A percentile compares a stretch with the other conserved stretches of the same genome.
These are phyloP conservation scores for Drosophila ochracea DNA, from an alignment of 2,888 invertebrate species.

Conservation along the genomic window DNA sequence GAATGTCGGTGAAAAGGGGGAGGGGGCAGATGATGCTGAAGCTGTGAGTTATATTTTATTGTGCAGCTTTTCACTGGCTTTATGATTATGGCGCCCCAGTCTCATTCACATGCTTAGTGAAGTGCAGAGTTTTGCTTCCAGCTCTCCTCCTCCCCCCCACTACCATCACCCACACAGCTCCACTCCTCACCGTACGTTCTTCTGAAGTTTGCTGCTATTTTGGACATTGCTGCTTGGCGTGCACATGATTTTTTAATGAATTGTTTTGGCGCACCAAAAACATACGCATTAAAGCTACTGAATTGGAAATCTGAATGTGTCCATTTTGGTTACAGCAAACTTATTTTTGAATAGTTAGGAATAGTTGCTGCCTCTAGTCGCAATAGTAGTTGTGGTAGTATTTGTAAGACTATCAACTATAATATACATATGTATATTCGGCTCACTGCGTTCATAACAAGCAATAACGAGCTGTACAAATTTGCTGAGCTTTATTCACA, in stretches of 20 bases:
- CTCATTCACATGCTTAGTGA: slow-evolving; percentile 37
- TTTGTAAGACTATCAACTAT: not conserved
- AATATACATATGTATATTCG: not conserved
- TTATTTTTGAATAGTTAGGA: not conserved
- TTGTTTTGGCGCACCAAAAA: slow-evolving; percentile 45
- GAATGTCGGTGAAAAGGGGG: no score
- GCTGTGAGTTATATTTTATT: slow-evolving; percentile 55
- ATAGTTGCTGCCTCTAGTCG: not conserved
- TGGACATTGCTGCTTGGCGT: slow-evolving; percentile 25
- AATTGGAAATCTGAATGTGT: slow-evolving; percentile 42
- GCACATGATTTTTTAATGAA: slow-evolving; percentile 64
- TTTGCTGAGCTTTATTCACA: not conserved
- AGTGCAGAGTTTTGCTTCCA: slow-evolving; percentile 11
- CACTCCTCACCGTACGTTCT: not conserved
- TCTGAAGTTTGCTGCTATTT: slow-evolving; percentile 26
- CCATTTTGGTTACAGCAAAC: slow-evolving; percentile 8
- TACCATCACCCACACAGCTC: not conserved
- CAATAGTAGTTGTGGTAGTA: not conserved
- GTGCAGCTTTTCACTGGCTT: slow-evolving; percentile 69
- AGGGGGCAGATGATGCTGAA: not conserved
- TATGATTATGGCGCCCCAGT: slow-evolving; percentile 71
- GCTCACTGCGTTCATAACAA: not conserved
- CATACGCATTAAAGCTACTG: slow-evolving; percentile 51
- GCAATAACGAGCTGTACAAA: not conserved
- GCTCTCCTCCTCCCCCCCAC: not conserved